Evolutionary conservation across 92 coral and sea anemone genomes (phyloP), one percentile per base, ranked within the genome.

Genomic region (Diadumene lineata): DNA sequence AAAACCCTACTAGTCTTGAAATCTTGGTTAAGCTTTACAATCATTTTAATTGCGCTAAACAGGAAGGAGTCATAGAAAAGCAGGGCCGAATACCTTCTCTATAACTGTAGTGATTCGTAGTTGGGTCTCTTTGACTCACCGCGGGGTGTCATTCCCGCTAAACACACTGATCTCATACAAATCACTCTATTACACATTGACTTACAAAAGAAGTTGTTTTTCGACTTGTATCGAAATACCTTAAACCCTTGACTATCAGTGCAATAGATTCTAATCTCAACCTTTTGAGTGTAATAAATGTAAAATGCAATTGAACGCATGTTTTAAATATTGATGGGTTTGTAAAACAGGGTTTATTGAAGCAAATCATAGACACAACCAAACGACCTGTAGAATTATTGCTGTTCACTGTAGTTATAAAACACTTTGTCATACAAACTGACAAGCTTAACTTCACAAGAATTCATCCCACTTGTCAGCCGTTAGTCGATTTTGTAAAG

Each of bases 351-450:
- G 56, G 43, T 43, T 15, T 33, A 71, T 72, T 72, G 64, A 79
- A 65, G 61, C 76, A 79, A 79, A 73, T 34, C 76, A 84, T 31
- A 32, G 84, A 78, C 60, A 72, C 65, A 73, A 72, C 77, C 15
- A 6, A 23, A 0, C 11, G 18, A 56, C 77, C 66, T 56, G 66
- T 53, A 31, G 27, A 11, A 38, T 11, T 2, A 1, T 28, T 28
- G 1, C 23, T 23, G 64, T 22, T 13, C 68, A 28, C 27, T n/a
- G 68, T 62, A 4, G 2, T 28, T 21, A 23, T 29, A 6, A 13
- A 58, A 9, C 22, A 30, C 28, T 62, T 30, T 43, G 38, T 55
- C 30, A 50, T 23, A 31, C 29, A 29, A 48, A 27, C 55, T 25
- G 55, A 28, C 38, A 53, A 53, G 11, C 48, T 65, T 1, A 65